phyloP scores from a whole-genome alignment of 2,888 invertebrate genomes.

The Agapostemon virescens region DNA sequence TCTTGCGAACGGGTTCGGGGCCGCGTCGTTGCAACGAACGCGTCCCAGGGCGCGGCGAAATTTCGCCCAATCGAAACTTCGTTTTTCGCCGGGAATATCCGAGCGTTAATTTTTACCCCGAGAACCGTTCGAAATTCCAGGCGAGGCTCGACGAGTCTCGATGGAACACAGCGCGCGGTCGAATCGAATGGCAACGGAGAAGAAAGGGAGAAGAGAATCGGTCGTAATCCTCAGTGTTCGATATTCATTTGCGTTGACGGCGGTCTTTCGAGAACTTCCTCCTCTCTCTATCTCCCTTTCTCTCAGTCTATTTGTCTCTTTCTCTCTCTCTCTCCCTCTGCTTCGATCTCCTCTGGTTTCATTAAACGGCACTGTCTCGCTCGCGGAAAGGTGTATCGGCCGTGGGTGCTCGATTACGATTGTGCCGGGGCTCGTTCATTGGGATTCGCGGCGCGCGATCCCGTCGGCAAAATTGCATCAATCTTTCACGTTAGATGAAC shows the following conservation, averaged over 20 bases:
- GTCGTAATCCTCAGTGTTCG: slow-evolving; percentile 20
- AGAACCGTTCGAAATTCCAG: neutral
- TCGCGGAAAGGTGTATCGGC: slow-evolving; percentile 42
- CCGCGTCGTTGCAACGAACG: neutral
- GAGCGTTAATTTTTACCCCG: neutral
- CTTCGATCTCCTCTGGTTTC: slow-evolving; percentile 27
- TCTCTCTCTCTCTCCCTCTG: neutral
- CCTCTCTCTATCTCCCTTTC: neutral
- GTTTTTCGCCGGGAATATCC: neutral
- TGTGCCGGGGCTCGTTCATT: slow-evolving; percentile 13
- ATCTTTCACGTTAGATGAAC: slow-evolving; percentile 55
- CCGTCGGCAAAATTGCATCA: slow-evolving; percentile 44
- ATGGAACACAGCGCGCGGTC: neutral
- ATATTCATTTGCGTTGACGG: slow-evolving; percentile 60
- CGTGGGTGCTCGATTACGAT: slow-evolving; percentile 43
- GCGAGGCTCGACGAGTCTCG: neutral
- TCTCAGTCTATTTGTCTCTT: neutral
- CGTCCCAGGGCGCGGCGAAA: neutral
- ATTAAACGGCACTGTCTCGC: slow-evolving; percentile 43
- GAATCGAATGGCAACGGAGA: neutral
- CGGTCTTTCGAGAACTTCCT: slow-evolving; percentile 39
- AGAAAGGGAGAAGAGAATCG: neutral
- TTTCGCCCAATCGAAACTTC: neutral
- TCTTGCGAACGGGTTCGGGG: neutral
- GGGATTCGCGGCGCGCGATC: slow-evolving; percentile 25